These are phyloP conservation scores for Lepidocyrtinus sp. DNA, from an alignment of 2,888 invertebrate species.

Conservation along the genomic window DNA sequence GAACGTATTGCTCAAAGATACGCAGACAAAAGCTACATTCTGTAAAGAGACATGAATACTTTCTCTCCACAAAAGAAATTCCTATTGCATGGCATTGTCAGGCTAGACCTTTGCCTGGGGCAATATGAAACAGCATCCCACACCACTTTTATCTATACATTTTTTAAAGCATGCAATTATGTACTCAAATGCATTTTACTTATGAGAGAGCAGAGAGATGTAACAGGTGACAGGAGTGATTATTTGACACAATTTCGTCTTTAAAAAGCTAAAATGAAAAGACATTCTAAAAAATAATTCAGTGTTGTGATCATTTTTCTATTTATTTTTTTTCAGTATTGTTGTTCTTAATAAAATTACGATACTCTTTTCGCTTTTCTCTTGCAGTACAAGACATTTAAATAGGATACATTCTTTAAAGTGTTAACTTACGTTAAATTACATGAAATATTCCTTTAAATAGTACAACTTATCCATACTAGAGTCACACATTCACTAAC, in stretches of 20 bases:
- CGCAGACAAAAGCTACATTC: no score
- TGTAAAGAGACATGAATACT: no score
- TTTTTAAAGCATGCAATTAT: background rate
- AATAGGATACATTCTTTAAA: slow-evolving; percentile 33
- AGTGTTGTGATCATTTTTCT: slow-evolving; percentile 32
- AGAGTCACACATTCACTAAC: no score
- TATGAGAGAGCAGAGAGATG: background rate
- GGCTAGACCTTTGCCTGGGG: background rate
- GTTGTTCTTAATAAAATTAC: slow-evolving; percentile 46
- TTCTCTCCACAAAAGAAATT: no score
- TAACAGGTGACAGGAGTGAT: slow-evolving; percentile 19
- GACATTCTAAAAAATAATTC: background rate
- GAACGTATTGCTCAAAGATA: slow-evolving; percentile 22
- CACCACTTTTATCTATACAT: no score
- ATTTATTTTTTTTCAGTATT: slow-evolving; percentile 35
- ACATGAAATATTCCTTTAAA: no score
- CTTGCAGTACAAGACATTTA: slow-evolving; percentile 14
- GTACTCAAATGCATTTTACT: background rate
- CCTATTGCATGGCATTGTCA: background rate
- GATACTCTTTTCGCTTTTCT: slow-evolving; percentile 36
- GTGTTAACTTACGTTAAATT: background rate
- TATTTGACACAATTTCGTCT: slow-evolving; percentile 1
- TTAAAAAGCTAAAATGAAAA: no score
- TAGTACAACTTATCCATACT: no score
- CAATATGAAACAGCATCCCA: background rate